A percentile compares a stretch with the other conserved stretches of the same genome.
These are phyloP conservation scores for Mallateleia sp. DNA, from an alignment of 2,888 invertebrate species.

Conservation along the genomic window DNA sequence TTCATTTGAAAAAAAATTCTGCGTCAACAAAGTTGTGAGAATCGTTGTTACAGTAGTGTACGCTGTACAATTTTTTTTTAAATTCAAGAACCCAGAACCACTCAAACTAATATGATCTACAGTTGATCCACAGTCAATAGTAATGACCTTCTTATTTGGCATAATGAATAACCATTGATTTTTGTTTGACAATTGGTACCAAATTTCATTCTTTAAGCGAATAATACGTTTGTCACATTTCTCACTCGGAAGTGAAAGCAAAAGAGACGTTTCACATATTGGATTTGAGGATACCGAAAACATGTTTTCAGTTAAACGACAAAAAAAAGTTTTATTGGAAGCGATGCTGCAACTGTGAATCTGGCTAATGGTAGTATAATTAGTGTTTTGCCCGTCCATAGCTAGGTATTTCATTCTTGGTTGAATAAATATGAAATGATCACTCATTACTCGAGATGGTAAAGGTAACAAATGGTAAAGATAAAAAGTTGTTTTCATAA, in stretches of 20 bases:
- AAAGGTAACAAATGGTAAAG: background rate
- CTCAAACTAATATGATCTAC: background rate
- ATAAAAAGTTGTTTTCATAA: background rate
- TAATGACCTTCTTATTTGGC: background rate
- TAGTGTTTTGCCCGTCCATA: background rate
- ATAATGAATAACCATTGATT: background rate
- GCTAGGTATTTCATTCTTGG: background rate
- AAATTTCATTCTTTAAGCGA: background rate
- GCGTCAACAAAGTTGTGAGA: too few species aligned
- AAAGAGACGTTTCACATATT: background rate
- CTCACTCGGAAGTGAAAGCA: background rate
- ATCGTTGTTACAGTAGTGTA: background rate
- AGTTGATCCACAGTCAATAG: background rate
- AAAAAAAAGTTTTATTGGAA: background rate
- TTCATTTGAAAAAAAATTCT: too few species aligned
- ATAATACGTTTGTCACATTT: background rate
- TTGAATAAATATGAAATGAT: background rate
- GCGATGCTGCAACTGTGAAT: background rate
- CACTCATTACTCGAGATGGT: background rate
- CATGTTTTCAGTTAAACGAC: background rate
- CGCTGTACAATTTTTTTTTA: background rate
- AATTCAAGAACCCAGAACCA: background rate
- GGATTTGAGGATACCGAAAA: background rate
- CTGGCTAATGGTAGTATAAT: background rate
- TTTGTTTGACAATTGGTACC: background rate